Base-by-base conservation (phyloP, 2,888 invertebrate species). In the Polylopha cassiicola region DNA sequence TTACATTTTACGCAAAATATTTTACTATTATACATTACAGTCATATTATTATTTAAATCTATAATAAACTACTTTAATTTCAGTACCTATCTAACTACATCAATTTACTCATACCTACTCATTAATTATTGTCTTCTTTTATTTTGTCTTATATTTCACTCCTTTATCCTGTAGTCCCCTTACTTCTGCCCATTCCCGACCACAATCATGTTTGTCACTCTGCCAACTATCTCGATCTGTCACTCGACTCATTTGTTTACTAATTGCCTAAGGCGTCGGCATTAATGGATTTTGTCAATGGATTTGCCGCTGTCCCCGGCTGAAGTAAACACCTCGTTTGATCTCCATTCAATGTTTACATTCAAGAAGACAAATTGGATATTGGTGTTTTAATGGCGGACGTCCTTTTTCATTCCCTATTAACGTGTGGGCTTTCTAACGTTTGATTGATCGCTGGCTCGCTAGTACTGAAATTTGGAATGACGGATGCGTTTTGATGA, bases 241-340 rank as follows among this genome's bases (percentile, higher is more conserved):
- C 85, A 78, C 64, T 73, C 61, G 76, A 49, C 71, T 77, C 80
- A 78, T 84, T 79, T 82, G 82, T 79, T 81, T 79, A 81, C 80
- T 76, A 81, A 85, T 81, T 73, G 74, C 62, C 60, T 58, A 55
- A 50, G 63, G 54, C 56, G 61, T 60, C 62, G 58, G 73, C 68
- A 70, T 81, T 82, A 84, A 85, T 84, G 82, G 81, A 80, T 73
- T 79, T 79, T 78, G 80, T 84, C 81, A 81, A 79, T 81, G 77
- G 60, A 59, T 66, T 64, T 61, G 53, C 64, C 61, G 43, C 43
- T 43, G 43, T 43, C 44, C 34, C 36, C 37, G n/a, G n/a, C 11
- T 54, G 55, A 62, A 62, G 63, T 64, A 52, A 56, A 55, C 65
- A 64, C 55, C 54, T 46, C 70, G 71, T 80, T 79, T 82, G 80